These are phyloP conservation scores for Cepphus grylle DNA, from an alignment of 2,113 vertebrate species.

Conservation along the genomic window DNA sequence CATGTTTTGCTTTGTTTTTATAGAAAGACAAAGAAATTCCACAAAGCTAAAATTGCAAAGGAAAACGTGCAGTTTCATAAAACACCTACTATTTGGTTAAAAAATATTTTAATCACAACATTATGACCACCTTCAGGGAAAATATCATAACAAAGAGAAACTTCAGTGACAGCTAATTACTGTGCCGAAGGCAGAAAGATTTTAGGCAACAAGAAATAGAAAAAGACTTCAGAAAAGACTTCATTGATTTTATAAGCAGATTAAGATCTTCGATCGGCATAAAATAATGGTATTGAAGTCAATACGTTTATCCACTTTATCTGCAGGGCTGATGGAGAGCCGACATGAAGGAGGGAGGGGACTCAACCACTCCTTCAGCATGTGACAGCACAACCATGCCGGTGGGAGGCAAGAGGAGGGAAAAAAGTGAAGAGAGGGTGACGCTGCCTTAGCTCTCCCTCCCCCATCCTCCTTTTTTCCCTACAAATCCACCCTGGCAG, in stretches of 20 bases:
- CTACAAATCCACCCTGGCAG: not conserved
- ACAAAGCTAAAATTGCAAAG: not conserved
- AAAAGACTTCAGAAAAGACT: not conserved
- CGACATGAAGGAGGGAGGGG: not conserved
- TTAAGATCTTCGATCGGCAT: not conserved
- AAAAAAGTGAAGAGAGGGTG: not conserved
- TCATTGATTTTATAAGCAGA: not conserved
- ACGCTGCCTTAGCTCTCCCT: not conserved
- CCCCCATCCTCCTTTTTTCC: not conserved
- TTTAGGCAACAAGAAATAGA: not conserved
- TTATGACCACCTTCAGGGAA: not conserved
- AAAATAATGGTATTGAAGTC: not conserved
- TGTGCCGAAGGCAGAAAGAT: not conserved
- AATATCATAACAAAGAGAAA: not conserved
- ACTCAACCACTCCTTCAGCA: not conserved
- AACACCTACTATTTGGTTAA: not conserved
- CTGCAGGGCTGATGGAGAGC: not conserved
- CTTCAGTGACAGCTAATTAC: not conserved
- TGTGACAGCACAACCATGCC: fast-evolving
- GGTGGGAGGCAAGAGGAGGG: not conserved
- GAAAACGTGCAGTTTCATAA: not conserved
- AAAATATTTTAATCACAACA: not conserved
- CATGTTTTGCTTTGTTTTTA: not conserved
- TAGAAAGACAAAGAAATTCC: not conserved
- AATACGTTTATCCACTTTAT: not conserved